A percentile compares a stretch with the other conserved stretches of the same genome.
Evolutionary conservation across 2,888 invertebrate genomes (phyloP).

Genomic region (Lasioglossum morio): DNA sequence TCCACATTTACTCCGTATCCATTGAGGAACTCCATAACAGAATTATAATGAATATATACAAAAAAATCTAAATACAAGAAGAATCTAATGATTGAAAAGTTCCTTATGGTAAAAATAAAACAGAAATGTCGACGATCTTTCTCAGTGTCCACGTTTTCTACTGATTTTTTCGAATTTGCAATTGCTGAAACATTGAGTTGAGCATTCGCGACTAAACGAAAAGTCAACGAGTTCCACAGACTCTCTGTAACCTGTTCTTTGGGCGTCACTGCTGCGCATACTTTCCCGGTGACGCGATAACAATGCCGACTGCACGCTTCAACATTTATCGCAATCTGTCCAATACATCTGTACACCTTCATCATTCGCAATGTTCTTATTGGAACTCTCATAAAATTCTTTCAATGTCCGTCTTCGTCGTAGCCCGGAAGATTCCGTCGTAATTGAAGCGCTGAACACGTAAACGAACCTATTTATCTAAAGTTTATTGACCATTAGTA

Average conservation of each 20-base stretch:
- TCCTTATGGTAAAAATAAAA: background rate
- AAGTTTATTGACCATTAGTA: background rate
- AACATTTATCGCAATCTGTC: background rate
- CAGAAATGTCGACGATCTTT: background rate
- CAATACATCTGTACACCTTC: too few relatives aligned
- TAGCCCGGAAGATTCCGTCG: background rate
- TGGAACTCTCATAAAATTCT: background rate
- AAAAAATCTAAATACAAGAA: too few relatives aligned
- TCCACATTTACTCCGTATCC: too few relatives aligned
- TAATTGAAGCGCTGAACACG: background rate
- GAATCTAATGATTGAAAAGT: background rate
- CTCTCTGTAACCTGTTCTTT: constrained; percentile 23
- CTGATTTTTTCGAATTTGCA: background rate
- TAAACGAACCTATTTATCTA: background rate
- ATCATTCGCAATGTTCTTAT: background rate
- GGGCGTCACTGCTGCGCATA: constrained; percentile 3
- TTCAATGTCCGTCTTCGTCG: background rate
- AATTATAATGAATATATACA: too few relatives aligned
- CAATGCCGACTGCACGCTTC: background rate
- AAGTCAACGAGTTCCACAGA: background rate
- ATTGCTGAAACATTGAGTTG: background rate
- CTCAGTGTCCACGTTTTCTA: background rate
- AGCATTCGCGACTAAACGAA: background rate
- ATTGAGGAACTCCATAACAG: too few relatives aligned
- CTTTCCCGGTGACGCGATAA: constrained; percentile 31